phyloP scores from a whole-genome alignment of 2,797 vertebrate species.

The Sebastes glaucus region DNA sequence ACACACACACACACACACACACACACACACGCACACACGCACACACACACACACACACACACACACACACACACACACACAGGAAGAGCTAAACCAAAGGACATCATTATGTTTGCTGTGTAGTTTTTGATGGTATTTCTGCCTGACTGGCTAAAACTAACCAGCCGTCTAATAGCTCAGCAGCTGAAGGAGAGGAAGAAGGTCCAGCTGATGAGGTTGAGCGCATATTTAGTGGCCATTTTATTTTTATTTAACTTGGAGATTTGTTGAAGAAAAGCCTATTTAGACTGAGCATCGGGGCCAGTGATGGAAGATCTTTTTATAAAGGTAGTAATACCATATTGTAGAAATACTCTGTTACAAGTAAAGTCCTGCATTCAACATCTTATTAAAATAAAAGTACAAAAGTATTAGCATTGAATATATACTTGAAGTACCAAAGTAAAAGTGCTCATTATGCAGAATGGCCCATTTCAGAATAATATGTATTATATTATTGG shows the following conservation, averaged over 20 bases:
- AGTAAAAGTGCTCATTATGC: too few relatives aligned
- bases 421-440: too few relatives aligned
- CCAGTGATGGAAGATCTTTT: background rate
- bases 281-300: background rate
- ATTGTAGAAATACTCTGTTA: too few relatives aligned
- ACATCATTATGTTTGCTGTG: slow-evolving; percentile 35
- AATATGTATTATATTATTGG: background rate
- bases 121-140: slow-evolving; percentile 40
- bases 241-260: background rate
- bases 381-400: too few relatives aligned
- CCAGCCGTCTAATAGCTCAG: background rate
- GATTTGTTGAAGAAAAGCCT: background rate
- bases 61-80: background rate
- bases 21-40: background rate
- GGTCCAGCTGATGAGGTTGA: background rate
- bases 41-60: background rate
- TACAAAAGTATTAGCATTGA: too few relatives aligned
- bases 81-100: background rate
- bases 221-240: background rate
- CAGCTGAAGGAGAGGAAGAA: background rate
- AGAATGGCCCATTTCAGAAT: too few relatives aligned
- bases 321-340: too few relatives aligned
- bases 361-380: too few relatives aligned
- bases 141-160: slow-evolving; percentile 32
- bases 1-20: background rate